phyloP scores from a whole-genome alignment of 2,888 invertebrate species.

The Tridacna gigas region DNA sequence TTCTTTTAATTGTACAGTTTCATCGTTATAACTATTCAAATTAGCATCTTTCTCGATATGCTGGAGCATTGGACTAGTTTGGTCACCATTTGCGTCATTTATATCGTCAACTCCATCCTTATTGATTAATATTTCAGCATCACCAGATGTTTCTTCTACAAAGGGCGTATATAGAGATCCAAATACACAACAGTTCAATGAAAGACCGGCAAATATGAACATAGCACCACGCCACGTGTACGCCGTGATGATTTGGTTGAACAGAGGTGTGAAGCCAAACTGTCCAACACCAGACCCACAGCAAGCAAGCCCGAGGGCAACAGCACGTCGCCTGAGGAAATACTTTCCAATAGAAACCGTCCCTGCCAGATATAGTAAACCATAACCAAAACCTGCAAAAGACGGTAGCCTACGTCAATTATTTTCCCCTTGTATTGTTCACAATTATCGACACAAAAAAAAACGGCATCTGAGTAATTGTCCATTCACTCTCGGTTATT shows the following conservation, averaged over 20 bases:
- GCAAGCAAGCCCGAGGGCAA: slow-evolving; percentile 40
- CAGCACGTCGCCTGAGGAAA: slow-evolving; percentile 42
- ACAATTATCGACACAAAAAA: too few species aligned
- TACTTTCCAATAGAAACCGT: slow-evolving; percentile 40
- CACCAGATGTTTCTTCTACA: not conserved
- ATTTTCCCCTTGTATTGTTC: too few species aligned
- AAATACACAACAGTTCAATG: slow-evolving; percentile 40
- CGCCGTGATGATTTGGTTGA: slow-evolving; percentile 21
- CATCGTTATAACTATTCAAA: not conserved
- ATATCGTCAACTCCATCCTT: not conserved
- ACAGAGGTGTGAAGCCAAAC: slow-evolving; percentile 39
- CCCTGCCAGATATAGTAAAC: slow-evolving; percentile 43
- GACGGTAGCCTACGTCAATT: too few species aligned
- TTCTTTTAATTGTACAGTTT: not conserved
- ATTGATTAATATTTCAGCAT: not conserved
- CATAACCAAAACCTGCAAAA: slow-evolving; percentile 48
- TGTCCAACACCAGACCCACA: slow-evolving; percentile 52
- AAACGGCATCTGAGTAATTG: too few species aligned
- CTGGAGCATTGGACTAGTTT: not conserved
- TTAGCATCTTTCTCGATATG: not conserved
- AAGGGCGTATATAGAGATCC: slow-evolving; percentile 34
- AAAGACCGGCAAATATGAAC: slow-evolving; percentile 40
- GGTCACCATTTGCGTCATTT: not conserved
- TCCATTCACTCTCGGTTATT: too few species aligned
- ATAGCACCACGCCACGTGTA: slow-evolving; percentile 51